These are phyloP conservation scores for Sciurus niger DNA, from an alignment of 2,113 vertebrate genomes.

Conservation along the genomic window DNA sequence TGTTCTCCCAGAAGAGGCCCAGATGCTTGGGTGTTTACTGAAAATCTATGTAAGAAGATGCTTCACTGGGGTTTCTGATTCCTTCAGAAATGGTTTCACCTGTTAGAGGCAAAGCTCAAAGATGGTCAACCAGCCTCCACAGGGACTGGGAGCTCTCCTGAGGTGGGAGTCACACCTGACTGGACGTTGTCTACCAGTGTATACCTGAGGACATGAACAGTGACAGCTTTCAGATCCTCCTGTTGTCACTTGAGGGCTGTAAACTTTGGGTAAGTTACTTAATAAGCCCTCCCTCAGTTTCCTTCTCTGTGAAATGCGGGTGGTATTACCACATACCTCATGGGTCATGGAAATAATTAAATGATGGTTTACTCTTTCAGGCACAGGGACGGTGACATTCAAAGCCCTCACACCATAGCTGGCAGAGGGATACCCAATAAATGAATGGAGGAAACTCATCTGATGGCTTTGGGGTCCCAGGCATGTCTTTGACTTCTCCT, in stretches of 20 bases:
- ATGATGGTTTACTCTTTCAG: not conserved
- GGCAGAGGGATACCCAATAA: not conserved
- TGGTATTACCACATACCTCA: not conserved
- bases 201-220: not conserved
- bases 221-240: not conserved
- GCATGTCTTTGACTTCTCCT: not conserved
- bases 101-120: not conserved
- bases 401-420: not conserved
- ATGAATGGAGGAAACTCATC: not conserved
- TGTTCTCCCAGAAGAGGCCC: not conserved
- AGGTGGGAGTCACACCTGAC: not conserved
- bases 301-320: not conserved
- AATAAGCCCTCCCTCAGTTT: not conserved
- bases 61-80: conserved; percentile 5
- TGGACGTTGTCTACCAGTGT: not conserved
- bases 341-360: not conserved
- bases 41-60: conserved; percentile 57
- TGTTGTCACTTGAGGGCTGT: not conserved
- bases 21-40: conserved; percentile 23
- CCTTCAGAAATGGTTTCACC: conserved; percentile 43
- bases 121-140: not conserved
- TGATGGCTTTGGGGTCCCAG: not conserved
- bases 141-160: not conserved
- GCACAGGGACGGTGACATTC: too few relatives aligned
- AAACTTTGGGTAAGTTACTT: not conserved